Evolutionary conservation across 2,797 vertebrate species (phyloP), one percentile per base, ranked within the genome.

Genomic region (Anas capensis): DNA sequence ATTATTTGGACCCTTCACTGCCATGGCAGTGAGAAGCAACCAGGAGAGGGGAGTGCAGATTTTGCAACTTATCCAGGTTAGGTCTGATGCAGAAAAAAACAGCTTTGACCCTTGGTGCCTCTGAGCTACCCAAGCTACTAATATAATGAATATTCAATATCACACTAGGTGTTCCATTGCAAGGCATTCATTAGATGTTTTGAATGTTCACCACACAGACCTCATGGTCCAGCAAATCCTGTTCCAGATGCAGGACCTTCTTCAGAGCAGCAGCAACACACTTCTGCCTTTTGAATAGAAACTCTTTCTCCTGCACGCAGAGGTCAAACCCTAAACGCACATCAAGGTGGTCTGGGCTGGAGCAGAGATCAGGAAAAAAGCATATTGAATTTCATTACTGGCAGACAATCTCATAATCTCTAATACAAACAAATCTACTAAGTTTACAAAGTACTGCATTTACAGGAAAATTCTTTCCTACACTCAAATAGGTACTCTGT

Each of bases 301-400:
- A 99, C 6, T 94, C 94, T 91, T 98, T 97, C 85, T 99, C 99
- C 48, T 97, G 95, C 7, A 24, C 3, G 20, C 98, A 98, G 60
- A 99, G 96, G 85, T 97, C 98, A 95, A 98, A 98, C 46, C 98
- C 98, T 82, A 99, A 97, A 54, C 98, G 98, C 46, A 99, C 97
- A 11, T 98, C 98, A 61, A 98, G 94, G 0, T 48, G 70, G 21
- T 97, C 95, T 19, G 96, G 71, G 40, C 99, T 97, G 54, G 33
- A 92, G 36, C 15, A 85, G 53, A 86, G 27, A 86, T 40, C 31
- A 61, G 33, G 80, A 38, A 88, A 76, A 91, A 54, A 70, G 5
- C 48, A 71, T 38, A 38, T 68, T 65, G 16, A 1, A 1, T 71
- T 66, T 72, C 73, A 46, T 29, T 85, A 24, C 16, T 56, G 57